A percentile compares a stretch with the other conserved stretches of the same genome.
Evolutionary conservation across 2,797 vertebrate species (phyloP).

Genomic region (Amblyopsis hoosieri): DNA sequence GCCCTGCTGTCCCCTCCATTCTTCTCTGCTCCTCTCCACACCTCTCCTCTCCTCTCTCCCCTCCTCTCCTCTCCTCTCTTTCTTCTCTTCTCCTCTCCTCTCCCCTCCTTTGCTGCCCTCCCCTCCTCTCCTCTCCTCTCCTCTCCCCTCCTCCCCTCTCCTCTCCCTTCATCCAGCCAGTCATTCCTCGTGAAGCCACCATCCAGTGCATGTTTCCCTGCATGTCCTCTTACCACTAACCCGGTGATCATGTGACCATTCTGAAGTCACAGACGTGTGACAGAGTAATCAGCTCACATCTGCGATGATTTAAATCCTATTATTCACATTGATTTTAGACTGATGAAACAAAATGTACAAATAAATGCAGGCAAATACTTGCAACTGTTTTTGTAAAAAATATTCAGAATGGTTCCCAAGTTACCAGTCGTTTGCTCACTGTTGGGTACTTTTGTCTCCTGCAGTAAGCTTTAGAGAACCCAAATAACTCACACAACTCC

Average conservation of each 20-base stretch:
- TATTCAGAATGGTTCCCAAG: no score
- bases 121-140: conserved; percentile 16
- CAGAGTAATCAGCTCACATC: no score
- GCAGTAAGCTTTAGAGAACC: no score
- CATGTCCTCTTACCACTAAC: conserved; percentile 64
- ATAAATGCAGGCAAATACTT: no score
- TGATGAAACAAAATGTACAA: no score
- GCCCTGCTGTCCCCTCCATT: neutral
- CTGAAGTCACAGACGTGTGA: neutral
- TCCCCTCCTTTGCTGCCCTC: neutral
- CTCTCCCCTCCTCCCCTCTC: conserved; percentile 22
- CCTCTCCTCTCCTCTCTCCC: conserved; percentile 40
- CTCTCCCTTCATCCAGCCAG: conserved; percentile 34
- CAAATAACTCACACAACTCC: no score
- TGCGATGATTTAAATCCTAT: no score
- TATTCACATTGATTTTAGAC: no score
- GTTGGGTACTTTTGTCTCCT: no score
- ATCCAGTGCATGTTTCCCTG: conserved; percentile 20
- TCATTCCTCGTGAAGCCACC: neutral
- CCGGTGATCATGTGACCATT: conserved; percentile 8
- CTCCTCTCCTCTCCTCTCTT: conserved; percentile 29
- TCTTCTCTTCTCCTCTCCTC: neutral
- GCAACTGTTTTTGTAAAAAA: no score
- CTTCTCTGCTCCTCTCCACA: conserved; percentile 10
- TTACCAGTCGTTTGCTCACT: no score